Evolutionary conservation across 2,888 invertebrate species (phyloP).

Genomic region (Cheiracanthium punctorium): DNA sequence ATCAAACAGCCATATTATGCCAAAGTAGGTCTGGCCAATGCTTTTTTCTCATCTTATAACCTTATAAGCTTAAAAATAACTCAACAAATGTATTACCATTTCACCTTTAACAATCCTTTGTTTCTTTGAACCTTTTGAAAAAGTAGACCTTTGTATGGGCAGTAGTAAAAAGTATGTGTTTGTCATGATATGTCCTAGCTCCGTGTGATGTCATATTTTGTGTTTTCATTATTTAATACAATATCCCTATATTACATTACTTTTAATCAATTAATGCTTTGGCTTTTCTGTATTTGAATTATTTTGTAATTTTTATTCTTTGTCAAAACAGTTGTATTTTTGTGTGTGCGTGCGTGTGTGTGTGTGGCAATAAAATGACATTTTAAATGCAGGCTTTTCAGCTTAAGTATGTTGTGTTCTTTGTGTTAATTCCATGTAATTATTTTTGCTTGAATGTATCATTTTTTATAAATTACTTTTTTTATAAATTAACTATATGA

Average conservation of each 20-base stretch:
- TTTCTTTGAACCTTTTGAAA: slow-evolving; percentile 15
- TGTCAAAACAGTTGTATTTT: slow-evolving; percentile 53
- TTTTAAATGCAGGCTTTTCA: slow-evolving; percentile 32
- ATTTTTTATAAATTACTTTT: too few species aligned
- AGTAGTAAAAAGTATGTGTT: slow-evolving; percentile 69
- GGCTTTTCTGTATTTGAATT: slow-evolving; percentile 52
- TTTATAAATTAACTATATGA: too few species aligned
- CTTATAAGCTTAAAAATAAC: background rate
- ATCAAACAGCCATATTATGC: slow-evolving; percentile 48
- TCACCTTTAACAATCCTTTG: slow-evolving; percentile 6
- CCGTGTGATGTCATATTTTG: slow-evolving; percentile 71
- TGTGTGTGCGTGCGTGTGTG: slow-evolving; percentile 37
- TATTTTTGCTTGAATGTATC: too few species aligned
- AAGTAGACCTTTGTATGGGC: slow-evolving; percentile 58
- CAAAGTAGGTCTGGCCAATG: slow-evolving; percentile 62
- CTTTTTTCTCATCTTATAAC: slow-evolving; percentile 6
- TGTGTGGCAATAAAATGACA: too few species aligned
- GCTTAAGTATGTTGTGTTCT: slow-evolving; percentile 31
- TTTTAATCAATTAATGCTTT: slow-evolving; percentile 58
- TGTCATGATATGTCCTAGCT: slow-evolving; percentile 69
- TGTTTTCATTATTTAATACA: slow-evolving; percentile 64
- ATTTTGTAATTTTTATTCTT: slow-evolving; percentile 40
- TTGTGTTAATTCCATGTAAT: slow-evolving; percentile 37
- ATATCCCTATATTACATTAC: slow-evolving; percentile 45
- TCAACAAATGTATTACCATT: background rate